Evolutionary conservation across 1,140 invertebrate genomes (phyloP).

Genomic region (Choristoneura fumiferana): DNA sequence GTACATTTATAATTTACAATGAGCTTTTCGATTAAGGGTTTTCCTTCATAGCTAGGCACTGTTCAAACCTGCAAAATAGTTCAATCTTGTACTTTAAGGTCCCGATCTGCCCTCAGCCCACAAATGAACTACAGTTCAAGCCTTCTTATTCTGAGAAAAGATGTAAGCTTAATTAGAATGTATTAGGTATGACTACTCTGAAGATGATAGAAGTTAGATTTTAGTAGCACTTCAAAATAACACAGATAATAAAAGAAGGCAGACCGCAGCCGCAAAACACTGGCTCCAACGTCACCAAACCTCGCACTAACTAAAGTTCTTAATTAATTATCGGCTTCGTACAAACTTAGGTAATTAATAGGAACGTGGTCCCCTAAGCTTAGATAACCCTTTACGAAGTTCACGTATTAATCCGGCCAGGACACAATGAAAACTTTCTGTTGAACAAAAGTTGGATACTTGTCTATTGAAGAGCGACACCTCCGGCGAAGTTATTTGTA

Average conservation of each 20-base stretch:
- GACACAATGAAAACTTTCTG: constrained; percentile 59
- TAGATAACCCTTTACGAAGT: constrained; percentile 64
- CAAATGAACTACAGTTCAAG: too few species aligned
- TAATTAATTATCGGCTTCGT: constrained; percentile 65
- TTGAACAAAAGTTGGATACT: constrained; percentile 47
- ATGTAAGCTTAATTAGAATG: too few species aligned
- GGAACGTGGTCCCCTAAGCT: constrained; percentile 60
- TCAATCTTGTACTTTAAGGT: too few species aligned
- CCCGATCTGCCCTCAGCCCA: too few species aligned
- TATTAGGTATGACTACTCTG: too few species aligned
- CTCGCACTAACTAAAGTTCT: constrained; percentile 40
- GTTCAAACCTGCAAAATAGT: too few species aligned
- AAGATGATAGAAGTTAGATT: too few species aligned
- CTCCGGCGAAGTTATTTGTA: not conserved
- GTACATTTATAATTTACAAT: too few species aligned
- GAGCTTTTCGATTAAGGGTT: too few species aligned
- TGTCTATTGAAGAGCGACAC: constrained; percentile 34
- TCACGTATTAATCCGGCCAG: constrained; percentile 61
- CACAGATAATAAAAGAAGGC: not conserved
- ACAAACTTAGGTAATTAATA: constrained; percentile 65
- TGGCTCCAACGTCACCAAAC: constrained; percentile 26
- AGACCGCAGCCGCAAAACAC: not conserved
- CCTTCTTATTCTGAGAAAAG: too few species aligned
- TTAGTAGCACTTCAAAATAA: too few species aligned
- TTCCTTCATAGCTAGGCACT: too few species aligned